Base-by-base conservation (phyloP, 2,797 vertebrate genomes). In the Crax fasciolata region DNA sequence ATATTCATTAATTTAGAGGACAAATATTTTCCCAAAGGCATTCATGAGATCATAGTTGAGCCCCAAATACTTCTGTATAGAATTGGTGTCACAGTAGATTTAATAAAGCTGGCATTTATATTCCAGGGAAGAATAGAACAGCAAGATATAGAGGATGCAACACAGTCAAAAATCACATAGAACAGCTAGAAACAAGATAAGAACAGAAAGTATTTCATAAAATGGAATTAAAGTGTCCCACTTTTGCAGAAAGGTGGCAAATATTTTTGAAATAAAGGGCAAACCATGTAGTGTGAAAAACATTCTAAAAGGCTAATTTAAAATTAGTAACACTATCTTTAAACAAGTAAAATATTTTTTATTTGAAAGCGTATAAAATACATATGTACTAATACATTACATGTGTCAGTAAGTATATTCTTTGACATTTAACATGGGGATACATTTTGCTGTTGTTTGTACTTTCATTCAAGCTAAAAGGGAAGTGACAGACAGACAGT, bases 71-170 rank as follows among this genome's bases (percentile, higher is more conserved):
- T 72, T 72, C 62, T 66, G 6, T 58, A 23, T 75, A 43, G 66
- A 54, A 41, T 39, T 87, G 39, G 21, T 78, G 43, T 73, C 84
- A 92, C 43, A 73, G 54, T 11, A 70, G 71, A 70, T 65, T 81
- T 89, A 73, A 87, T 70, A 89, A 89, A 93, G n/a, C 51, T 84
- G 65, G n/a, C 27, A 1, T 90, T 90, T 87, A 5, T 92, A 90
- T 84, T 93, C 66, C 55, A 8, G 9, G n/a, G 35, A 84, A 94
- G 74, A 96, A 94, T 79, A 87, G 71, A 90, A 82, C 71, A 87
- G 86, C 89, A 82, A 92, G 89, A 71, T 70, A 79, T 19, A 66
- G 59, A 82, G n/a, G 44, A 82, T 76, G 8, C 9, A 51, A 54
- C 21, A 72, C 54, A 48, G 32, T 73, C 43, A 81, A 38, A 85